These are phyloP conservation scores for Tetranychus cinnabarinus DNA, from an alignment of 1,140 invertebrate species.

Conservation along the genomic window DNA sequence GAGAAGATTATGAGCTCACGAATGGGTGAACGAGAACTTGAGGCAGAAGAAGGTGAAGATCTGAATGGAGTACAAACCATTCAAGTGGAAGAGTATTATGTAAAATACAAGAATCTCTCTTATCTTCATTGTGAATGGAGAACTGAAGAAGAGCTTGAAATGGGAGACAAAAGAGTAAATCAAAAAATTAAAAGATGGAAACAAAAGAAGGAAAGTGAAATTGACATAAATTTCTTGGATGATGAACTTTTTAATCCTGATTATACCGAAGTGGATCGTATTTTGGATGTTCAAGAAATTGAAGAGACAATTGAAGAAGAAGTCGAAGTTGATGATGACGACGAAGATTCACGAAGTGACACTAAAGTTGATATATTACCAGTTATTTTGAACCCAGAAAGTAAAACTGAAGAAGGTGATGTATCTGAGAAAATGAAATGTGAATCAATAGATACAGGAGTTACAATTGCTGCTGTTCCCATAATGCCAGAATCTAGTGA, in stretches of 20 bases:
- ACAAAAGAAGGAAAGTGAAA: slow-evolving; percentile 66
- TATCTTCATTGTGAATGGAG: slow-evolving; percentile 99
- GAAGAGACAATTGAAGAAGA: slow-evolving; percentile 10
- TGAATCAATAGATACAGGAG: not conserved
- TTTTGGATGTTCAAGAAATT: slow-evolving; percentile 63
- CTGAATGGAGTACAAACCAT: slow-evolving; percentile 23
- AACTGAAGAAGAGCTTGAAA: slow-evolving; percentile 83
- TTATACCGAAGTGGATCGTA: slow-evolving; percentile 89
- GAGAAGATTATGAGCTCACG: slow-evolving; percentile 70
- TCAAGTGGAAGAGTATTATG: slow-evolving; percentile 89
- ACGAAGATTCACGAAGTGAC: not conserved
- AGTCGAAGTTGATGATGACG: slow-evolving; percentile 2
- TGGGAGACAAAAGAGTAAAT: slow-evolving; percentile 75
- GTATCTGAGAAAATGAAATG: not conserved
- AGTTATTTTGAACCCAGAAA: not conserved
- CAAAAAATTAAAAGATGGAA: slow-evolving; percentile 88
- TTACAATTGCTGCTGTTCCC: not conserved
- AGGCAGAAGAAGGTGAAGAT: slow-evolving; percentile 11
- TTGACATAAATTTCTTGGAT: slow-evolving; percentile 78
- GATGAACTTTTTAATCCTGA: slow-evolving; percentile 98
- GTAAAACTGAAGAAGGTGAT: not conserved
- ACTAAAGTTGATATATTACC: not conserved
- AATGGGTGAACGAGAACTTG: slow-evolving; percentile 54
- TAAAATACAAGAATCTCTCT: slow-evolving; percentile 96
- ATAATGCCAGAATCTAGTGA: slow-evolving; percentile 17